These are phyloP conservation scores for Drosophila micromelanica DNA, from an alignment of 1,140 invertebrate genomes.

Conservation along the genomic window DNA sequence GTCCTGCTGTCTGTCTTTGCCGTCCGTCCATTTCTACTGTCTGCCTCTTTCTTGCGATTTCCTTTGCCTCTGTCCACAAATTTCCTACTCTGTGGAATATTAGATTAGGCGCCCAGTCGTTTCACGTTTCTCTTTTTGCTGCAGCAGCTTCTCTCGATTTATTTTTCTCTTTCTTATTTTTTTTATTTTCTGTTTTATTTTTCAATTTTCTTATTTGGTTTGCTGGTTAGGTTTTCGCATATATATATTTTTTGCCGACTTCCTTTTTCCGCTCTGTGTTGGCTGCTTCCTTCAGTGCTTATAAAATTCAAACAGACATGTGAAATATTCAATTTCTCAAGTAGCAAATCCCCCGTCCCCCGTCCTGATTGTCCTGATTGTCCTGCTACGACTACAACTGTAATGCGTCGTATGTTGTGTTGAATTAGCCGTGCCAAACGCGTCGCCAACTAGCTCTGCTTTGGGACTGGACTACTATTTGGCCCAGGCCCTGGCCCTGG, in stretches of 20 bases:
- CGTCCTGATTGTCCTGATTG: conserved; percentile 17
- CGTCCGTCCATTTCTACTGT: conserved; percentile 16
- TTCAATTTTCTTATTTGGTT: conserved; percentile 67
- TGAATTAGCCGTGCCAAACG: conserved; percentile 60
- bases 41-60: conserved; percentile 7
- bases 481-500: not conserved
- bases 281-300: conserved; percentile 38
- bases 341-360: conserved; percentile 39
- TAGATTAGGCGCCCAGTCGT: conserved; percentile 59
- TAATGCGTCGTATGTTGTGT: conserved; percentile 50
- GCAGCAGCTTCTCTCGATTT: conserved; percentile 34
- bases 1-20: conserved; percentile 5
- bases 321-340: conserved; percentile 69
- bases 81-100: conserved; percentile 65
- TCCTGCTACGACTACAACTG: conserved; percentile 21
- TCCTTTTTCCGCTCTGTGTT: conserved; percentile 42
- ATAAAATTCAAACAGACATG: conserved; percentile 67
- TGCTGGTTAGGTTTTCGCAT: conserved; percentile 43
- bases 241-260: conserved; percentile 45
- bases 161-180: conserved; percentile 20
- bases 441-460: conserved; percentile 40
- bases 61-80: conserved; percentile 47
- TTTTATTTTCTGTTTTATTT: conserved; percentile 48
- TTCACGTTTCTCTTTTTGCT: conserved; percentile 22
- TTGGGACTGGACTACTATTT: not conserved